Conservation (phyloP, 2,888 invertebrate genomes). For the Hydroisotoma schaefferi region DNA sequence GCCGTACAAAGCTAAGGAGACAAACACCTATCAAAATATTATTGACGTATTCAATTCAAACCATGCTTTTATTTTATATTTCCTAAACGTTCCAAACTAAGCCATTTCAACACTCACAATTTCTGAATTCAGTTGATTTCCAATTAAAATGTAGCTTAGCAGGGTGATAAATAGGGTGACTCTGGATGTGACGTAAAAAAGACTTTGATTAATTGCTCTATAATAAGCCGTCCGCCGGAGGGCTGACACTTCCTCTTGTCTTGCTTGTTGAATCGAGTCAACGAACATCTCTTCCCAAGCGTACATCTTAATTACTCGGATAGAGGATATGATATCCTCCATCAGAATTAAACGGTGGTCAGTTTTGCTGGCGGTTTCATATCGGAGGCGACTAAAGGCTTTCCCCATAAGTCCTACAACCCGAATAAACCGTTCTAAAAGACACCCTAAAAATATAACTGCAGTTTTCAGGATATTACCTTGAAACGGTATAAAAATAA, state of each 20-base stretch:
- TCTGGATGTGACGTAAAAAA: constrained; percentile 70
- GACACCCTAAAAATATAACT: too few species aligned
- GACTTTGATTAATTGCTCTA: constrained; percentile 63
- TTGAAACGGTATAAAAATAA: constrained; percentile 81
- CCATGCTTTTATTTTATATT: too few species aligned
- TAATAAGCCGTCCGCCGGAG: constrained; percentile 63
- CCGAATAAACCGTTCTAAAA: constrained; percentile 50
- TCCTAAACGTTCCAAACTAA: too few species aligned
- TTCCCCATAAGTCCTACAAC: constrained; percentile 53
- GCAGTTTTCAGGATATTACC: too few species aligned
- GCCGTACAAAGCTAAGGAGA: constrained; percentile 81
- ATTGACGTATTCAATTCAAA: constrained; percentile 1
- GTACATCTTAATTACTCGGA: constrained; percentile 96
- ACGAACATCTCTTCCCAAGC: constrained; percentile 64
- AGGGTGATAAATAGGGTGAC: constrained; percentile 77
- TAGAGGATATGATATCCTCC: constrained; percentile 90
- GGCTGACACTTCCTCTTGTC: constrained; percentile 66
- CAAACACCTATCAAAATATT: constrained; percentile 61
- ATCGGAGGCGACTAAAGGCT: constrained; percentile 59
- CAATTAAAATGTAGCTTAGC: constrained; percentile 67
- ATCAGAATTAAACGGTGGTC: constrained; percentile 87
- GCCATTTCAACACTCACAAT: too few species aligned
- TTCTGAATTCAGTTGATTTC: constrained; percentile 65
- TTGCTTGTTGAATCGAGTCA: not conserved
- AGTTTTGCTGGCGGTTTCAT: constrained; percentile 76